These are phyloP conservation scores for Oncorhynchus keta DNA, from an alignment of 2,113 vertebrate genomes.

Conservation along the genomic window DNA sequence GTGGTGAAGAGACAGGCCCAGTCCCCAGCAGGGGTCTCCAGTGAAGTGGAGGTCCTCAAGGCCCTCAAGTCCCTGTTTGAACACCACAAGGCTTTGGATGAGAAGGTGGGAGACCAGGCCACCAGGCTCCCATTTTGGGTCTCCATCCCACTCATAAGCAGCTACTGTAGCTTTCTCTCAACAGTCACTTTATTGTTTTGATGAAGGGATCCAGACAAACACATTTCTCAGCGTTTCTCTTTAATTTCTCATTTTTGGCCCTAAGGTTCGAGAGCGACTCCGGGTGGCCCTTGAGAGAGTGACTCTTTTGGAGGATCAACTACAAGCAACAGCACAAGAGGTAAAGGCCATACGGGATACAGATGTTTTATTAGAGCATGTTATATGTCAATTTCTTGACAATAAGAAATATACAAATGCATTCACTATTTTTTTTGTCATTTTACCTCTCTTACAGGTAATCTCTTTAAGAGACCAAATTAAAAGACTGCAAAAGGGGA, in stretches of 20 bases:
- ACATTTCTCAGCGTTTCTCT: neutral
- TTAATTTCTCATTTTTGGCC: neutral
- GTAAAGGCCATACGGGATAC: slow-evolving; percentile 49
- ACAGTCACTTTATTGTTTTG: neutral
- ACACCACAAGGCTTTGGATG: slow-evolving; percentile 93
- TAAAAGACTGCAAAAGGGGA: slow-evolving; percentile 79
- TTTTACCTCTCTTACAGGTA: slow-evolving; percentile 62
- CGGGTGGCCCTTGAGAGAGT: slow-evolving; percentile 91
- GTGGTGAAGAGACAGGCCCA: slow-evolving; percentile 93
- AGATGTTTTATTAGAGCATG: neutral
- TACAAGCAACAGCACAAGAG: slow-evolving; percentile 88
- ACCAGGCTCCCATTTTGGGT: too few species aligned
- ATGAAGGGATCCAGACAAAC: neutral
- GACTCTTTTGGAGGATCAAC: slow-evolving; percentile 86
- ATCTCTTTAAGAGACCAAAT: slow-evolving; percentile 81
- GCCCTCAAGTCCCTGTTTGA: slow-evolving; percentile 93
- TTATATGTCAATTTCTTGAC: too few species aligned
- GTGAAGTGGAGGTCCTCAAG: slow-evolving; percentile 93
- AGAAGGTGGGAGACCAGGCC: slow-evolving; percentile 75
- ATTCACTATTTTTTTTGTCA: neutral
- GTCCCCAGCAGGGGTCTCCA: slow-evolving; percentile 90
- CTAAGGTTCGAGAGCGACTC: slow-evolving; percentile 87
- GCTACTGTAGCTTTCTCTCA: neutral
- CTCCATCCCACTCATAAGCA: neutral
- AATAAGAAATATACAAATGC: too few species aligned